A percentile compares a stretch with the other conserved stretches of the same genome.
phyloP scores from a whole-genome alignment of 2,888 invertebrate species.

The Glyphotaelius pellucidus region DNA sequence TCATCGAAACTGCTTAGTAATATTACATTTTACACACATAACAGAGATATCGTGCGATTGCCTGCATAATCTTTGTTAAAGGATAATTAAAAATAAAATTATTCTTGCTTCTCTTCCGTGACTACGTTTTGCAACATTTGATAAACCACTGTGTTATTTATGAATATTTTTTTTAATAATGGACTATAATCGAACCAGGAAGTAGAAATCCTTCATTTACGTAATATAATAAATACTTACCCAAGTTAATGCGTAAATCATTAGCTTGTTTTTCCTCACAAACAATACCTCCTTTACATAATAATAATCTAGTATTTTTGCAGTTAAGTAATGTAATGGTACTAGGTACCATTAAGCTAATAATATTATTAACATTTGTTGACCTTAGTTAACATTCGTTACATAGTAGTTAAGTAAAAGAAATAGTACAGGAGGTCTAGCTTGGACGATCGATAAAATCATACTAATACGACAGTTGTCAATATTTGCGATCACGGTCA shows the following conservation, averaged over 20 bases:
- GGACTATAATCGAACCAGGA: background rate
- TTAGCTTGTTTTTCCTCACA: background rate
- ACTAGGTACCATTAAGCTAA: background rate
- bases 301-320: background rate
- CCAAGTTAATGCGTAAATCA: background rate
- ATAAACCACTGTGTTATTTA: constrained; percentile 13
- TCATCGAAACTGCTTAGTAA: background rate
- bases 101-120: constrained; percentile 6
- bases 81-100: background rate
- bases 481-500: too few relatives aligned
- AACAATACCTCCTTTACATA: background rate
- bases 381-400: background rate
- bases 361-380: background rate
- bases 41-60: background rate
- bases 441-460: too few relatives aligned
- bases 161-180: background rate
- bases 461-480: too few relatives aligned
- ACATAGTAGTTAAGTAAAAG: background rate
- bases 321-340: background rate
- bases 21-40: background rate
- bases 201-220: background rate
- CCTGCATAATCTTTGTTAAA: background rate
- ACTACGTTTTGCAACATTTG: constrained; percentile 22
- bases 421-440: too few relatives aligned
- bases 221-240: background rate